phyloP scores from a whole-genome alignment of 2,888 invertebrate genomes.

The Campoplex capitator region DNA sequence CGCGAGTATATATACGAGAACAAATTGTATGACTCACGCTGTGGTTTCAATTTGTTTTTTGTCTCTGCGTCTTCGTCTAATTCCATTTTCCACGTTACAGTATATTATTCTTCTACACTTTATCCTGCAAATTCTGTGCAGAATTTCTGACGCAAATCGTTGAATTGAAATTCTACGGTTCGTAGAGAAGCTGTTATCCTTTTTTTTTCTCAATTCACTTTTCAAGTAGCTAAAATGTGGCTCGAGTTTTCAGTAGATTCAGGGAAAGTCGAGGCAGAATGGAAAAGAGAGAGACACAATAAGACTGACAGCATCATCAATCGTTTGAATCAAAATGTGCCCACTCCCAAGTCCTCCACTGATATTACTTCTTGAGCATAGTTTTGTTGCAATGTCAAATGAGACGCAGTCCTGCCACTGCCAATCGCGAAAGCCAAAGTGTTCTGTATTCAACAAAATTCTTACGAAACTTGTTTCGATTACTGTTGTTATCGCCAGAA shows the following conservation, averaged over 20 bases:
- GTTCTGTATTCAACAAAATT: too few species aligned
- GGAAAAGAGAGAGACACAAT: conserved; percentile 39
- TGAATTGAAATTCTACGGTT: conserved; percentile 24
- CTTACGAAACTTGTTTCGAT: conserved; percentile 4
- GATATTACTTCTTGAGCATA: conserved; percentile 36
- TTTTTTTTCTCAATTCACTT: conserved; percentile 10
- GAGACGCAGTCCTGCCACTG: conserved; percentile 34
- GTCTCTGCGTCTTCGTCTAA: conserved; percentile 53
- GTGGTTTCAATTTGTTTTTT: conserved; percentile 67
- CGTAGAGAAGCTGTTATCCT: conserved; percentile 23
- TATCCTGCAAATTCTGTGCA: conserved; percentile 1
- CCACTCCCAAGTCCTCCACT: conserved; percentile 18
- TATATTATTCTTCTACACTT: conserved; percentile 26
- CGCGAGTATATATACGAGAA: conserved; percentile 36
- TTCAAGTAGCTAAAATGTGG: conserved; percentile 10
- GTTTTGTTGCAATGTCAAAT: conserved; percentile 53
- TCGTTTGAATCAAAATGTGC: conserved; percentile 76
- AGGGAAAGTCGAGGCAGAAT: conserved; percentile 11
- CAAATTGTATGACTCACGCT: conserved; percentile 47
- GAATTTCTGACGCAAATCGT: conserved; percentile 20
- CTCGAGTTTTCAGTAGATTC: conserved; percentile 53
- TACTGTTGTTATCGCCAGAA: neutral
- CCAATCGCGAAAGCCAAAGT: conserved; percentile 37
- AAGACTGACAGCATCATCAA: conserved; percentile 62
- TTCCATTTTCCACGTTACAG: conserved; percentile 59